Base-by-base conservation (phyloP, 1,140 invertebrate species). In the Aphis gossypii region DNA sequence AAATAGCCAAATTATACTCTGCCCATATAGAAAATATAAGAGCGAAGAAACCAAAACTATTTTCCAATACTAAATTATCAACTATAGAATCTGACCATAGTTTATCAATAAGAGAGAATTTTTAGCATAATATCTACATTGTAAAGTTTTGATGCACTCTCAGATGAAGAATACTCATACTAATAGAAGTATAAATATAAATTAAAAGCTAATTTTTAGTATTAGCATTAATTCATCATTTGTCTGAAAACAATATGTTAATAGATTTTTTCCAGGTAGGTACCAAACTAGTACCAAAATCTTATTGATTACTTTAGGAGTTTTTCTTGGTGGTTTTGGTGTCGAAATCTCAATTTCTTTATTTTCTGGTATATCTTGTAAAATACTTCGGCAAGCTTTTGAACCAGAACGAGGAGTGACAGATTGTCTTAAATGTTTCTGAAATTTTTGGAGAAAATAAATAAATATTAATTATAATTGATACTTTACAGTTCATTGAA, bases 331-430 rank as follows among this genome's bases (percentile, higher is more conserved):
- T 25, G 92, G 86, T n/a, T 93, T 93, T 54, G 92, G 92, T 35
- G 92, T 93, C 44, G 56, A 68, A 44, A 68, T 30, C 41, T 35
- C 76, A 54, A 86, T 86, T 51, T 84, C 76, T 83, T 83, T 83
- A 86, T 93, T 84, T 93, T 93, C 92, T 93, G 92, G 92, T 86
- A 93, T 93, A 56, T 56, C 82, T 86, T 54, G 76, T 93, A 93
- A 54, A n/a, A 93, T 93, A 84, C 76, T 83, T 44, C 82, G 44
- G 0, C 92, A 48, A 0, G 54, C 38, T 93, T 56, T 93, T n/a
- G 92, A 93, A n/a, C 82, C 92, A 56, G 82, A 93, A 44, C 35
- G n/a, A 86, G 92, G 82, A 54, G 92, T 86, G 48, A 86, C 56
- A 25, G 92, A 93, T n/a, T 86, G 48, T 93, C 51, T 82, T 56